phyloP scores from a whole-genome alignment of 2,888 invertebrate genomes.

The Trachelus troglodyta region DNA sequence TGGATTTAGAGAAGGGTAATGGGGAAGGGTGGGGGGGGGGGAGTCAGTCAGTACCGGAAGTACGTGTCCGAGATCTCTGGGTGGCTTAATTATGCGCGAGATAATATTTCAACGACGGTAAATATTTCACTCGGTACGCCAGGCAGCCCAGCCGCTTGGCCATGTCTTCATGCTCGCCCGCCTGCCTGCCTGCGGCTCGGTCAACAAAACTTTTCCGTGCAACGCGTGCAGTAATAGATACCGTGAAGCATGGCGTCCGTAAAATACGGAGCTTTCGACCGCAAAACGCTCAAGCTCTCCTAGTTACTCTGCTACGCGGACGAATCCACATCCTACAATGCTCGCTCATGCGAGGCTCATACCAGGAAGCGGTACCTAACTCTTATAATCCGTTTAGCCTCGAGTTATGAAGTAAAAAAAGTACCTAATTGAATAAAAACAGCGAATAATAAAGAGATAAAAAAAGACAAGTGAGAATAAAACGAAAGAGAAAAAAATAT shows the following conservation, averaged over 20 bases:
- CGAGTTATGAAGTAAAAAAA: not conserved
- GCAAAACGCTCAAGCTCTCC: not conserved
- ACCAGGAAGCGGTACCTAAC: not conserved
- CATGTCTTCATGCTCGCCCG: not conserved
- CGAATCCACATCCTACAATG: not conserved
- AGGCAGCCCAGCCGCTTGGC: slow-evolving; percentile 12
- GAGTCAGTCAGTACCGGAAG: not conserved
- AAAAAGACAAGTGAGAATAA: not conserved
- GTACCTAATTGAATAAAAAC: not conserved
- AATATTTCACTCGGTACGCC: not conserved
- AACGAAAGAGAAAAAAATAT: not conserved
- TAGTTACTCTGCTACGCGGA: not conserved
- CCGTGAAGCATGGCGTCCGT: not conserved
- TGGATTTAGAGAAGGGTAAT: not conserved
- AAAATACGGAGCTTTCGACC: not conserved
- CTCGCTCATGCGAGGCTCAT: not conserved
- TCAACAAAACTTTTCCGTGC: not conserved
- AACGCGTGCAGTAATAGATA: not conserved
- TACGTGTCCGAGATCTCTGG: not conserved
- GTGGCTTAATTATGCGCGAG: not conserved
- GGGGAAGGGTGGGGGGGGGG: too few species aligned
- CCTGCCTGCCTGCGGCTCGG: not conserved
- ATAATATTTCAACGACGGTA: not conserved
- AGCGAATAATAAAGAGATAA: not conserved
- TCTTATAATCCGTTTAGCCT: not conserved